Conservation (phyloP, 92 coral and sea anemone genomes). For the Diadumene lineata region DNA sequence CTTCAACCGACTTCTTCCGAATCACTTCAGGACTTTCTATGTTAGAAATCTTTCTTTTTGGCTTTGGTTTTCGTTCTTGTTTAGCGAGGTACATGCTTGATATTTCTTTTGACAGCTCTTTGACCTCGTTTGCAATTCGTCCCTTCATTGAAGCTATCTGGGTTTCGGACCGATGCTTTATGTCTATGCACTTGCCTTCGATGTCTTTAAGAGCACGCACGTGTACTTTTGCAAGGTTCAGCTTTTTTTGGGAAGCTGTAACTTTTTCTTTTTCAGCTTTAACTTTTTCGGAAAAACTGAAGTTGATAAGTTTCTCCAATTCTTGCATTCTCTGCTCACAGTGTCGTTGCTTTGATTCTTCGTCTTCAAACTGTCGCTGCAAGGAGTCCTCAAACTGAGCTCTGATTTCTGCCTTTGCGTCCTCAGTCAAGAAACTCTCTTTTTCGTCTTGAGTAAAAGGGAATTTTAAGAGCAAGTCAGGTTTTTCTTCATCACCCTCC, state of each 20-base stretch:
- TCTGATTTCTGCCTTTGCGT: neutral
- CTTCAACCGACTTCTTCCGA: conserved; percentile 52
- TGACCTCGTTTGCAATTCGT: conserved; percentile 35
- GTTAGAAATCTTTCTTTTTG: conserved; percentile 39
- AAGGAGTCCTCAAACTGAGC: conserved; percentile 41
- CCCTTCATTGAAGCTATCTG: conserved; percentile 39
- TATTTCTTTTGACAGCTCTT: conserved; percentile 49
- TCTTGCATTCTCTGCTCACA: conserved; percentile 5
- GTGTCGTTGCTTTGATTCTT: conserved; percentile 13
- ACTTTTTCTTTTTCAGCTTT: conserved; percentile 34
- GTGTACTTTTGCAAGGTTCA: conserved; percentile 52
- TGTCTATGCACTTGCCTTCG: conserved; percentile 32
- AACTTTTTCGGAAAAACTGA: conserved; percentile 23
- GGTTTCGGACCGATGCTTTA: conserved; percentile 29
- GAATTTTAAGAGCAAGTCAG: neutral
- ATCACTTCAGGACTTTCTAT: conserved; percentile 42
- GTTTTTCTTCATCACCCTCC: conserved; percentile 27
- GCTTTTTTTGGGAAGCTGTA: conserved; percentile 32
- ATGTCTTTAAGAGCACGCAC: conserved; percentile 46
- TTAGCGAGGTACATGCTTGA: conserved; percentile 41
- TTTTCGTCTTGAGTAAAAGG: neutral
- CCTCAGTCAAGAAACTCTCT: conserved; percentile 4
- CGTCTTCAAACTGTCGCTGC: conserved; percentile 21
- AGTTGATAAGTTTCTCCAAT: conserved; percentile 36
- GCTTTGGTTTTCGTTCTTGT: conserved; percentile 47